Evolutionary conservation across 2,888 invertebrate genomes (phyloP), one percentile per base, ranked within the genome.

Genomic region (Altica lythri): DNA sequence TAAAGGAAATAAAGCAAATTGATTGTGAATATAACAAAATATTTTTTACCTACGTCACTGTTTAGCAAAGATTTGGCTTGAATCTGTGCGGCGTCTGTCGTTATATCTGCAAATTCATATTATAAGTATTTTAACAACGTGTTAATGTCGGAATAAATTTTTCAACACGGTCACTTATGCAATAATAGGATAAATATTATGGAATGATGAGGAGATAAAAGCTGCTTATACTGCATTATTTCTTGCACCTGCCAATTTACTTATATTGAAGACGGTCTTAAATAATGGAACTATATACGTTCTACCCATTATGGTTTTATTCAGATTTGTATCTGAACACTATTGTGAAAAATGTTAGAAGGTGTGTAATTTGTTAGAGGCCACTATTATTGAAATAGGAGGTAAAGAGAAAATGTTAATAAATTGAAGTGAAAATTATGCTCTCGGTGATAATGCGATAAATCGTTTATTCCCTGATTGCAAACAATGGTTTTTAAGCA

Each of bases 161-260:
- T 54, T 60, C 34, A 16, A 40, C 42, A 38, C 54, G 52, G 40
- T 34, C 42, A 45, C 32, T 55, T 54, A 49, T 54, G 32, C 52
- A 54, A 50, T 60, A 60, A 60, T 56, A 32, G 54, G 55, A 53
- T 58, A 42, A 58, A 52, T 52, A 58, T 55, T 48, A 52, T 54
- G 42, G 54, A 53, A 48, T 42, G 52, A 51, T 54, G 56, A 27
- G 44, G 42, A 52, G 54, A 46, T 52, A 57, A 57, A 57, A 43
- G 42, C 43, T 47, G 46, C 54, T 54, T 54, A 49, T 48, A 37
- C 45, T 42, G 50, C 38, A 46, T 54, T 56, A 57, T 57, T 52
- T 47, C 52, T 52, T 48, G 37, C 52, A 54, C 32, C 49, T 53
- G 55, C 59, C 59, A 54, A 54, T 59, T 54, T 56, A 27, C 45